Evolutionary conservation across 2,888 invertebrate genomes (phyloP).

Genomic region (Maniola hyperantus): DNA sequence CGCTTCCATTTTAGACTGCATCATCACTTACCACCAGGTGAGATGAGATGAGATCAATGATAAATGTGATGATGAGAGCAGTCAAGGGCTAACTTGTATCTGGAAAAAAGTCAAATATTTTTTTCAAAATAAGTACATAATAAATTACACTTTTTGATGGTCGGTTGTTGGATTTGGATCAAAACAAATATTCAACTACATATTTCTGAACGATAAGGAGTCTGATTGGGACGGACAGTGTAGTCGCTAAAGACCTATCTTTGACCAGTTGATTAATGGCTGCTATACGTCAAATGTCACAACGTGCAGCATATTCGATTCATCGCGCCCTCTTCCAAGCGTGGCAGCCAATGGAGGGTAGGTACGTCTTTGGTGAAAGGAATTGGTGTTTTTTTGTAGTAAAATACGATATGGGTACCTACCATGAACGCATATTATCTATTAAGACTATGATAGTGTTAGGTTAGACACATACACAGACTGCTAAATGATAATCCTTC

Average conservation of each 20-base stretch:
- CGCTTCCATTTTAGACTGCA: no score
- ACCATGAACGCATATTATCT: conserved; percentile 58
- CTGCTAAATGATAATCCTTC: no score
- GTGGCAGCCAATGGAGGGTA: conserved; percentile 67
- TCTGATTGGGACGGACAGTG: conserved; percentile 42
- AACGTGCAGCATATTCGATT: conserved; percentile 77
- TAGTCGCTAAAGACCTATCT: conserved; percentile 59
- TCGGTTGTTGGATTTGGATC: no score
- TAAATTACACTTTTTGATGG: no score
- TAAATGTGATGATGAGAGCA: no score
- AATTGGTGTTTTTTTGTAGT: conserved; percentile 61
- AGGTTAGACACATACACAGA: no score
- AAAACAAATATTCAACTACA: not conserved
- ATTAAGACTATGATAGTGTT: conserved; percentile 30
- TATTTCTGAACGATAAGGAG: conserved; percentile 38
- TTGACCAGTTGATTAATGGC: conserved; percentile 75
- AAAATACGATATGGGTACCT: conserved; percentile 57
- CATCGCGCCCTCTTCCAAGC: conserved; percentile 66
- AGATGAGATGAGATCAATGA: no score
- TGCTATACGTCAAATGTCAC: conserved; percentile 79
- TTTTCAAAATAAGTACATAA: no score
- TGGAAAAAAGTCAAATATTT: no score
- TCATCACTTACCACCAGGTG: no score
- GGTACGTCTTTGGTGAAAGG: conserved; percentile 67
- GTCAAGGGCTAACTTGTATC: no score